These are phyloP conservation scores for Drosophila kuntzei DNA, from an alignment of 2,888 invertebrate species.

Conservation along the genomic window DNA sequence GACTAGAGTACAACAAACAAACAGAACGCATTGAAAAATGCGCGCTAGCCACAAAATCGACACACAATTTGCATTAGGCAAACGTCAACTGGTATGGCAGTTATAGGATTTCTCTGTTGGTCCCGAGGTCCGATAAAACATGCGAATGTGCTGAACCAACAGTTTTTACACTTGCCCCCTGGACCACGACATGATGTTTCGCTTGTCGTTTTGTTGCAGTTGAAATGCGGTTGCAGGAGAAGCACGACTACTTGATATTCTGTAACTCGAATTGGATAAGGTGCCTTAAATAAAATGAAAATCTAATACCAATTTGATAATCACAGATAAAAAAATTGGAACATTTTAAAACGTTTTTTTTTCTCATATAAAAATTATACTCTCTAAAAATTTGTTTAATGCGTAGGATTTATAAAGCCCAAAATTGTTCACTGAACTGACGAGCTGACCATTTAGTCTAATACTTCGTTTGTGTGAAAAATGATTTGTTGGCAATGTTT, in stretches of 20 bases:
- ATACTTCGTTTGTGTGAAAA: not conserved
- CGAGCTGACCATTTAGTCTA: not conserved
- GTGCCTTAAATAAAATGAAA: not conserved
- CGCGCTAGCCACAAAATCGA: constrained; percentile 26
- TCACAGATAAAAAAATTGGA: not conserved
- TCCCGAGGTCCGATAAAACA: constrained; percentile 8
- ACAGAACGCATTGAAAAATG: constrained; percentile 16
- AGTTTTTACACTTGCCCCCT: constrained; percentile 38
- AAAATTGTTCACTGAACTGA: not conserved
- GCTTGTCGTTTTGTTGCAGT: constrained; percentile 6
- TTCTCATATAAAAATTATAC: not conserved
- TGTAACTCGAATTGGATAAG: not conserved
- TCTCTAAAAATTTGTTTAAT: not conserved
- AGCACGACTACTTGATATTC: constrained; percentile 6
- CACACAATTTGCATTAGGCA: constrained; percentile 64
- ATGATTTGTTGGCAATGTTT: constrained; percentile 7
- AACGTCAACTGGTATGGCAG: constrained; percentile 22
- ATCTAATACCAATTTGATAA: not conserved
- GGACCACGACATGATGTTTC: constrained; percentile 6
- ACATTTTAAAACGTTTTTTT: not conserved
- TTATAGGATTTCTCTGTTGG: constrained; percentile 4
- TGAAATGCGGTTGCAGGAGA: not conserved
- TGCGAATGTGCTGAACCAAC: constrained; percentile 50
- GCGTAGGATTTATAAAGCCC: not conserved
- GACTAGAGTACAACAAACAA: constrained; percentile 2